Base-by-base conservation (phyloP, 2,113 vertebrate genomes). In the Furnarius figulus region DNA sequence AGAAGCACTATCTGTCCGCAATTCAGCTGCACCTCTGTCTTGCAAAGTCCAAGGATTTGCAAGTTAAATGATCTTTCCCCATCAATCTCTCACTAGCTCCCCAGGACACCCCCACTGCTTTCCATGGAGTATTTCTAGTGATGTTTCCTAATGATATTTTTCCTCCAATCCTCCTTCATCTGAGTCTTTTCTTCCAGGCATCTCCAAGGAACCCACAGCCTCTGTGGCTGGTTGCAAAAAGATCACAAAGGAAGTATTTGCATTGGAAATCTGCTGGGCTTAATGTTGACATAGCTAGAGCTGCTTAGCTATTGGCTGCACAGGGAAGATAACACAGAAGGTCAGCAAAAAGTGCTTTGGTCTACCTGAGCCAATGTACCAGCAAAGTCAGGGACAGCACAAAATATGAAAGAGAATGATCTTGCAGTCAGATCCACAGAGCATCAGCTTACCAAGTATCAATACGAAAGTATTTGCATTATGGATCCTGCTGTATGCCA, bases 321-420 rank as follows among this genome's bases (percentile, higher is more conserved):
- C 20, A 35, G 27, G 37, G 39, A 91, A 87, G 15, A 56, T 12
- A 74, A 74, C 1, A 8, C 12, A 53, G 49, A 68, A 72, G 40
- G 50, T 42, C 33, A 88, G 53, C 66, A 83, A 81, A 56, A 88
- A 73, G 11, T 4, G 0, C 8, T 92, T 76, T 71, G 27, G 42
- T 44, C 40, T 65, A 44, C 27, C 21, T 27, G 20, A 84, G 33
- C 25, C n/a, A 74, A 39, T 0, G 0, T 21, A 55, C 31, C 46
- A 84, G 22, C 16, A 77, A 55, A 47, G 25, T 52, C 59, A 74
- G 47, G 12, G 53, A 40, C 1, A 79, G 47, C 12, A 67, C 30
- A 77, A 87, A 71, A 85, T 44, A 65, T 3, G n/a, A 85, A 81
- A 89, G 33, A 85, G 66, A 87, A 89, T 12, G 24, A 19, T 65